Base-by-base conservation (phyloP, 2,888 invertebrate genomes). In the Mythimna impura region DNA sequence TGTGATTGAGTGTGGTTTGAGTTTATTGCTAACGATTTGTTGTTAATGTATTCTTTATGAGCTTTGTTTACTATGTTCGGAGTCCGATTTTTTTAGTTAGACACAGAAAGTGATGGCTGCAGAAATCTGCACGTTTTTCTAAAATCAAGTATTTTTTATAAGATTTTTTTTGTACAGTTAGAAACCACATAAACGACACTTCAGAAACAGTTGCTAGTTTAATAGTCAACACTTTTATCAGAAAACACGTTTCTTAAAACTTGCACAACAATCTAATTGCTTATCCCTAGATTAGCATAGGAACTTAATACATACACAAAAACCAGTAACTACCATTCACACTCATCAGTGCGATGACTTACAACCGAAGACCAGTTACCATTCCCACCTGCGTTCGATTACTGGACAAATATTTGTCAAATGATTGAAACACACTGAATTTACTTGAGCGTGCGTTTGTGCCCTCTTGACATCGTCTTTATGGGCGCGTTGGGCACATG, bases 341-440 rank as follows among this genome's bases (percentile, higher is more conserved):
- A 82, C 80, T 81, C 52, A 60, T 58, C 52, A 71, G 82, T 60
- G 34, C 82, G 65, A 78, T 71, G 69, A 63, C 81, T 70, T 70
- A 71, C 68, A 66, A 30, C 43, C 47, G 40, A 40, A 68, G 77
- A 81, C 81, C 73, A 77, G 77, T 71, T 61, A 75, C 66, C 20
- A 67, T 80, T 73, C 73, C 76, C 81, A 73, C 74, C 78, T 79
- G 77, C 57, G 83, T 84, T 86, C 82, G 73, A 87, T 87, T 80
- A 86, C 87, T 83, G 66, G 72, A 36, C 78, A 86, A 87, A 88
- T 82, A 84, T 87, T 87, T 79, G 78, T 71, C 74, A 83, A 81
- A 84, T 83, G 78, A 85, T 83, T 79, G 78, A 82, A 80, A 78
- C 81, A 82, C 73, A 83, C 73, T 67, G 82, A 81, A 71, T 85